phyloP scores from a whole-genome alignment of 2,113 vertebrate genomes.

The Empidonax traillii region DNA sequence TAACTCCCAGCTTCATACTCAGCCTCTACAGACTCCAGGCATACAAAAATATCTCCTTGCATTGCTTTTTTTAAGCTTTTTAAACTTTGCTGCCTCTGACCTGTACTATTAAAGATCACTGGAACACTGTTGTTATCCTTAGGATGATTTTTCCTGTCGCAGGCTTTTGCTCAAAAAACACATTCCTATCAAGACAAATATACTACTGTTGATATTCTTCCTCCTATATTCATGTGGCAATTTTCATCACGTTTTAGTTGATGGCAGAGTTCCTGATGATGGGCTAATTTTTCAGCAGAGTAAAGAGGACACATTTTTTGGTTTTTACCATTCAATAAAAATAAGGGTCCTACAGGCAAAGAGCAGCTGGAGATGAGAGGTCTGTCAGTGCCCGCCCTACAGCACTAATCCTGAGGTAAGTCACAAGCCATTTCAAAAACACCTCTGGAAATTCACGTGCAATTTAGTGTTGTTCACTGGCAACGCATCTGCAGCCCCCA shows the following conservation, averaged over 20 bases:
- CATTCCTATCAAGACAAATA: neutral
- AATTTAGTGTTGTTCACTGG: neutral
- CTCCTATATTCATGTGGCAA: neutral
- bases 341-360: neutral
- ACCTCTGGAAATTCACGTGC: neutral
- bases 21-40: neutral
- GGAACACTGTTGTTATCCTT: neutral
- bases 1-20: neutral
- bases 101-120: neutral
- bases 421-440: neutral
- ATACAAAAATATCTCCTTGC: neutral
- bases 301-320: fast-evolving
- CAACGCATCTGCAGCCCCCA: fast-evolving
- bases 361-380: neutral
- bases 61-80: neutral
- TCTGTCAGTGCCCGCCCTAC: neutral
- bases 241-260: neutral
- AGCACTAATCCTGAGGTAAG: neutral
- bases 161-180: neutral
- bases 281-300: neutral
- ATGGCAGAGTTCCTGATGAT: neutral
- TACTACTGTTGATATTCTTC: neutral
- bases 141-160: neutral
- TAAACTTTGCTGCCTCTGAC: neutral
- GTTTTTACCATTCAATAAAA: neutral